Evolutionary conservation across 2,113 vertebrate genomes (phyloP).

Genomic region (Atherinomorus stipes): DNA sequence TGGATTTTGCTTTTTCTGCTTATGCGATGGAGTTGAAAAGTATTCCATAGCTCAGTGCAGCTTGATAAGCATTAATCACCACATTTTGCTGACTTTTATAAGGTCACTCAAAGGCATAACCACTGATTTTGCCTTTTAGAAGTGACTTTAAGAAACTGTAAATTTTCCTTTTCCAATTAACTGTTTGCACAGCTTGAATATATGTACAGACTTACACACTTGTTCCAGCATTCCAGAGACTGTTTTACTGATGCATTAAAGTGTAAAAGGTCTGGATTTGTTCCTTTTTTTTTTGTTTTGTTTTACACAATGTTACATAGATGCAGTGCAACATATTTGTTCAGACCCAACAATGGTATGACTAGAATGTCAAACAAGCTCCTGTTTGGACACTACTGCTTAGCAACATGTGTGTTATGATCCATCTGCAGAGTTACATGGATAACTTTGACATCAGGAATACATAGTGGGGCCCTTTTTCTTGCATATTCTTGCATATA

Average conservation of each 20-base stretch:
- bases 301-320: background rate
- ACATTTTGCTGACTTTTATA: background rate
- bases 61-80: background rate
- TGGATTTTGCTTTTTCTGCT: conserved; percentile 11
- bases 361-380: background rate
- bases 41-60: background rate
- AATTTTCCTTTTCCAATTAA: background rate
- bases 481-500: background rate
- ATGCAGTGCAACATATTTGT: background rate
- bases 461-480: background rate
- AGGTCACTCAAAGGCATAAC: background rate
- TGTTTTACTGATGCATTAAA: background rate
- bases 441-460: background rate
- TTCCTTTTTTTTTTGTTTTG: background rate
- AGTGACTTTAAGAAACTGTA: background rate
- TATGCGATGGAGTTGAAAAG: background rate
- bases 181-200: background rate
- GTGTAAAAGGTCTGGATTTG: background rate
- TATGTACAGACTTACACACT: background rate
- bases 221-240: background rate
- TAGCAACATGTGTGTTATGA: background rate
- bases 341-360: background rate
- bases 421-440: background rate
- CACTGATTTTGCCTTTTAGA: background rate
- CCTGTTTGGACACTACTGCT: conserved; percentile 10